Conservation (phyloP, 2,113 vertebrate species). For the Ia io region DNA sequence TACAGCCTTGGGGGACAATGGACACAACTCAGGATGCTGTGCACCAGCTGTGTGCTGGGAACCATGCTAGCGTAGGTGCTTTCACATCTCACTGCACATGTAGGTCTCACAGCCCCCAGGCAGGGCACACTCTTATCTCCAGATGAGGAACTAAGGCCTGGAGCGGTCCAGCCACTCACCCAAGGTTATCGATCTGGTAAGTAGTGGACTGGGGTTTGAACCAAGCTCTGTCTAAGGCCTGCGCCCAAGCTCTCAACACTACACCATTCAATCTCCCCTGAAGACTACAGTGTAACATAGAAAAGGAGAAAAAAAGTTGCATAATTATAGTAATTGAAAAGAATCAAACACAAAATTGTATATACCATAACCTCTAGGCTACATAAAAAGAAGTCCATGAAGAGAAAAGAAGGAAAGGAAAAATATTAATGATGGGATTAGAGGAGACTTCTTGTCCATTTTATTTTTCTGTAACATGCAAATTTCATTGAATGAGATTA, state of each 20-base stretch:
- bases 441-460: background rate
- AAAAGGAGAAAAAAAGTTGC: background rate
- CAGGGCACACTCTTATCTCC: background rate
- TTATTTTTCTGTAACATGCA: background rate
- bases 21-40: too few species aligned
- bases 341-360: background rate
- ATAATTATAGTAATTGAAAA: background rate
- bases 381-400: background rate
- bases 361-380: background rate
- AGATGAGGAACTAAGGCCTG: background rate
- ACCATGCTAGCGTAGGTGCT: background rate
- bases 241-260: background rate
- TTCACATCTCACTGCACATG: background rate
- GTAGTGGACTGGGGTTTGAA: background rate
- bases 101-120: background rate
- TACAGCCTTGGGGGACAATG: background rate
- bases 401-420: background rate
- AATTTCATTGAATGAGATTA: background rate
- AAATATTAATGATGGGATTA: background rate
- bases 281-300: background rate
- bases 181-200: background rate
- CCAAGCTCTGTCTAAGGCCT: background rate
- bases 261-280: background rate
- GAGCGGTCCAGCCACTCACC: background rate
- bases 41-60: background rate